Base-by-base conservation (phyloP, 2,888 invertebrate genomes). In the Cylindroiulus punctatus region DNA sequence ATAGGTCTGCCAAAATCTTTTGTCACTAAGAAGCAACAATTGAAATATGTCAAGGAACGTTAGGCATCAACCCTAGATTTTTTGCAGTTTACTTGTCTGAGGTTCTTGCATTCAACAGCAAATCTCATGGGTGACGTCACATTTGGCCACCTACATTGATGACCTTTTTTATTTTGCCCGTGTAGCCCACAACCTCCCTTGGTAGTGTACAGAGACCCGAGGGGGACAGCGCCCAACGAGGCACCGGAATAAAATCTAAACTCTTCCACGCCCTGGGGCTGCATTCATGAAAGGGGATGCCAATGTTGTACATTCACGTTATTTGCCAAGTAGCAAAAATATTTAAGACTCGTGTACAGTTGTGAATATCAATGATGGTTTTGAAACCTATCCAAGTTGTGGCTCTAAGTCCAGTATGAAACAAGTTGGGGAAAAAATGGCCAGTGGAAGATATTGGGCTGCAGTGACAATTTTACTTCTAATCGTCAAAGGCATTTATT, bases 191-290 rank as follows among this genome's bases (percentile, higher is more conserved):
- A 87, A 89, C 89, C 88, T 88, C 89, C 87, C 88, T 89, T 89
- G 89, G 89, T 88, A 89, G 88, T 90, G 89, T 90, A 89, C 90
- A 90, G 89, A 89, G 89, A 90, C 89, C 89, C 88, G 88, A 88
- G 87, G 88, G 88, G 83, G 86, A 86, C 86, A 86, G 32, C 86
- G 32, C 91, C 87, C 93, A 93, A 92, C 93, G 94, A 92, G 94
- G 88, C 86, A 88, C 89, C 87, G 89, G 95, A 92, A 93, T 96
- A 91, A 95, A 95, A 93, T 95, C 94, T 92, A 96, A 96, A 94
- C 93, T 96, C 91, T 95, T 96, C 93, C 94, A 94, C 93, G 96
- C 94, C 91, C 93, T 96, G 92, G 95, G 96, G 90, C 94, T 95
- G 92, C 94, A 95, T 92, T 94, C 94, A 89, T 93, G 88, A 89